phyloP scores from a whole-genome alignment of 2,113 vertebrate species.

The Thomomys bottae region DNA sequence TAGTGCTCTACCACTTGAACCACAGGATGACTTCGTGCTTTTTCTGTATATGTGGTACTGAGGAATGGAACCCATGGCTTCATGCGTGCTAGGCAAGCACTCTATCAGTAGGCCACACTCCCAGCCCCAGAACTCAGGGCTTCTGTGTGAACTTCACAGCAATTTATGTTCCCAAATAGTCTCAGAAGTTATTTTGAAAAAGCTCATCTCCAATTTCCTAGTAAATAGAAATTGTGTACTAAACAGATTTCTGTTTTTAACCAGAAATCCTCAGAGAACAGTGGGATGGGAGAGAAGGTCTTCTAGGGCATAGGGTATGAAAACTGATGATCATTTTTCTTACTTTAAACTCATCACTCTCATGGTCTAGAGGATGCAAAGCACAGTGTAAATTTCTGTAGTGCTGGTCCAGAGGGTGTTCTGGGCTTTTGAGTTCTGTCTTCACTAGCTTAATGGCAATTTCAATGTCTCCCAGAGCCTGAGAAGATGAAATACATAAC shows the following conservation, averaged over 20 bases:
- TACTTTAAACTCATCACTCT: constrained; percentile 88
- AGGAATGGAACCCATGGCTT: too few species aligned
- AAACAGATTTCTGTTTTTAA: constrained; percentile 15
- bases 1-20: too few species aligned
- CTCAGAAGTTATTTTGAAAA: constrained; percentile 11
- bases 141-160: not conserved
- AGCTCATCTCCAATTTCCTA: not conserved
- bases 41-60: too few species aligned
- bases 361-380: constrained; percentile 85
- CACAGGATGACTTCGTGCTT: too few species aligned
- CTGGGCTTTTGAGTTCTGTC: constrained; percentile 81
- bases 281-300: not conserved
- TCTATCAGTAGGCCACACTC: too few species aligned
- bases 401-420: constrained; percentile 91
- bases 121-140: too few species aligned
- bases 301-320: not conserved
- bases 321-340: constrained; percentile 45
- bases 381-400: constrained; percentile 88
- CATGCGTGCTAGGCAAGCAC: too few species aligned
- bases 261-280: not conserved
- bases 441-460: constrained; percentile 92
- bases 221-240: constrained; percentile 23
- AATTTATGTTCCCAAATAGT: not conserved
- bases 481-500: not conserved
- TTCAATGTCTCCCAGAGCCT: constrained; percentile 93